phyloP scores from a whole-genome alignment of 2,797 vertebrate species.

The Avahi laniger region DNA sequence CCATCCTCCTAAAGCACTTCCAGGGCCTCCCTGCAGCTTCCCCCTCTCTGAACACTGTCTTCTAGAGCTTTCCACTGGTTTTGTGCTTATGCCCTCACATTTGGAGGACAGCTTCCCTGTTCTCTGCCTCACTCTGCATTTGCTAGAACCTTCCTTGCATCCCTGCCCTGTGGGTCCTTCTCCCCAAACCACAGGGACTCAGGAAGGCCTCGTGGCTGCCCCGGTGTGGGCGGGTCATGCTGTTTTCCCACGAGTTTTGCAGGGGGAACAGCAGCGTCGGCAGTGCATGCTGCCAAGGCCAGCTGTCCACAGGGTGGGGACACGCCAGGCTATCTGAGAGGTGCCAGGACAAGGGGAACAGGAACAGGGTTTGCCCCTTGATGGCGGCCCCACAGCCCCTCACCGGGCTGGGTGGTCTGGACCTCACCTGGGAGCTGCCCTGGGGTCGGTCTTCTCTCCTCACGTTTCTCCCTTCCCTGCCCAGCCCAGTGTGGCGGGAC shows the following conservation, averaged over 20 bases:
- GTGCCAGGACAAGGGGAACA: background rate
- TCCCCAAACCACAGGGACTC: background rate
- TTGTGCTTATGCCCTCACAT: background rate
- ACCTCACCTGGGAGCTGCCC: rapidly evolving
- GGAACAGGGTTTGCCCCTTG: rapidly evolving
- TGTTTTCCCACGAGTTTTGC: background rate
- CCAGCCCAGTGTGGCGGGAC: background rate
- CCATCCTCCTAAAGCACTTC: background rate
- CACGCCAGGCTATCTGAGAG: rapidly evolving
- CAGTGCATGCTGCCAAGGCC: background rate
- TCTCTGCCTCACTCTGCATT: rapidly evolving
- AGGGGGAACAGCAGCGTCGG: rapidly evolving
- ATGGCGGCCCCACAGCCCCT: rapidly evolving
- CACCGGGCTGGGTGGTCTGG: background rate
- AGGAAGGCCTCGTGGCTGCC: background rate
- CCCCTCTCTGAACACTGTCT: background rate
- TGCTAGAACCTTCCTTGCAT: background rate
- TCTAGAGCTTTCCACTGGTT: background rate
- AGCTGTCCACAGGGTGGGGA: background rate
- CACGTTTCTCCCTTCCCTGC: rapidly evolving
- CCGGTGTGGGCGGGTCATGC: background rate
- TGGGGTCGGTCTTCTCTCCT: background rate
- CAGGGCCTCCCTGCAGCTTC: background rate
- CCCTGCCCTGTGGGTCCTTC: background rate
- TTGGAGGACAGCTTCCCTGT: background rate